Conservation (phyloP, 2,113 vertebrate species). For the Fregata magnificens region DNA sequence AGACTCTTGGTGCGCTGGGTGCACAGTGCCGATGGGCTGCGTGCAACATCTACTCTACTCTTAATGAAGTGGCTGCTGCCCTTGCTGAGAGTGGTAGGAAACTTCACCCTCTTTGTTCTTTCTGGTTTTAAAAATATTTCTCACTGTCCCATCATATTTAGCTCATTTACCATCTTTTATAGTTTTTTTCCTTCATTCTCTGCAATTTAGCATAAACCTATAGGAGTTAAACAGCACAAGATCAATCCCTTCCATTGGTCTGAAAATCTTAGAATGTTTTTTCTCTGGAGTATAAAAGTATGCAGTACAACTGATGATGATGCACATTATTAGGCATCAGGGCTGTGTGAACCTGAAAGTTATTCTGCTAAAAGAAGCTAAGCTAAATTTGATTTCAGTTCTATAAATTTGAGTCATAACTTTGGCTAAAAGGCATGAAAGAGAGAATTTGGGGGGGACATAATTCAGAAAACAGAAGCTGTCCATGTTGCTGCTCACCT, state of each 20-base stretch:
- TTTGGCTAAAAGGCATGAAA: background rate
- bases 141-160: rapidly evolving
- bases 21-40: conserved; percentile 98
- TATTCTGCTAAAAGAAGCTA: background rate
- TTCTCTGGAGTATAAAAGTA: background rate
- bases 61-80: conserved; percentile 96
- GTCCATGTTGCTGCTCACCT: background rate
- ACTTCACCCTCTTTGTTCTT: background rate
- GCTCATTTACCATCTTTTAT: rapidly evolving
- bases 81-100: conserved; percentile 90
- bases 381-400: background rate
- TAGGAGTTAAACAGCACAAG: background rate
- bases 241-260: background rate
- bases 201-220: background rate
- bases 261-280: background rate
- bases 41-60: conserved; percentile 98
- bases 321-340: rapidly evolving
- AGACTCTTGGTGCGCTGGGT: conserved; percentile 91
- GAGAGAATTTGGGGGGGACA: too few species aligned
- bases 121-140: background rate
- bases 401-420: background rate
- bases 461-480: background rate
- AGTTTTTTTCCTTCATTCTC: background rate
- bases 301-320: rapidly evolving
- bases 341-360: background rate